Evolutionary conservation across 1,140 invertebrate genomes (phyloP).

Genomic region (Hydropsyche tenuis): DNA sequence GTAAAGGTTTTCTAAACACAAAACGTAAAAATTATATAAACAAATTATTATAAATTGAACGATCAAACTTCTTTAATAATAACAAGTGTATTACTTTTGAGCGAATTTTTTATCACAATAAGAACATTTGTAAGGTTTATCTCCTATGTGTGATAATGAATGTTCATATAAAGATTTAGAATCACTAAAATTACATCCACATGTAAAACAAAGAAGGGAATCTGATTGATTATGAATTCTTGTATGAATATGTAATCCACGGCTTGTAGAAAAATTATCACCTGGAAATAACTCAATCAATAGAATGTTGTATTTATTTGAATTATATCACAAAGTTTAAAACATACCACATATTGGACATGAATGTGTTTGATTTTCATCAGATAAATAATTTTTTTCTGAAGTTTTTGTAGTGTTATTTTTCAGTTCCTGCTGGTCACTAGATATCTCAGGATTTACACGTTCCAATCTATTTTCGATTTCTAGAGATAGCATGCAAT

Average conservation of each 20-base stretch:
- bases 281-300: constrained; percentile 32
- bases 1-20: constrained; percentile 41
- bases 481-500: too few relatives aligned
- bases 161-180: constrained; percentile 30
- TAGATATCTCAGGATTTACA: too few relatives aligned
- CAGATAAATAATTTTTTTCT: too few relatives aligned
- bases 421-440: too few relatives aligned
- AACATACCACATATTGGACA: neutral
- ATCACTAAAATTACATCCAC: constrained; percentile 34
- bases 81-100: constrained; percentile 37
- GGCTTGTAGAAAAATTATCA: constrained; percentile 29
- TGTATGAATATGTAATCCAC: constrained; percentile 35
- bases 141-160: constrained; percentile 29
- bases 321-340: neutral
- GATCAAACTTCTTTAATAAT: constrained; percentile 2
- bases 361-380: too few relatives aligned
- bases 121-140: constrained; percentile 42
- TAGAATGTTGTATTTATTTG: neutral
- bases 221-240: constrained; percentile 21
- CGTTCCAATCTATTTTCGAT: too few relatives aligned
- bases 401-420: too few relatives aligned
- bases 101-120: constrained; percentile 45
- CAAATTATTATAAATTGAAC: neutral
- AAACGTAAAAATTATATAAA: constrained; percentile 2
- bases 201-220: constrained; percentile 20